phyloP scores from a whole-genome alignment of 2,888 invertebrate genomes.

The Geophilus truncorum region DNA sequence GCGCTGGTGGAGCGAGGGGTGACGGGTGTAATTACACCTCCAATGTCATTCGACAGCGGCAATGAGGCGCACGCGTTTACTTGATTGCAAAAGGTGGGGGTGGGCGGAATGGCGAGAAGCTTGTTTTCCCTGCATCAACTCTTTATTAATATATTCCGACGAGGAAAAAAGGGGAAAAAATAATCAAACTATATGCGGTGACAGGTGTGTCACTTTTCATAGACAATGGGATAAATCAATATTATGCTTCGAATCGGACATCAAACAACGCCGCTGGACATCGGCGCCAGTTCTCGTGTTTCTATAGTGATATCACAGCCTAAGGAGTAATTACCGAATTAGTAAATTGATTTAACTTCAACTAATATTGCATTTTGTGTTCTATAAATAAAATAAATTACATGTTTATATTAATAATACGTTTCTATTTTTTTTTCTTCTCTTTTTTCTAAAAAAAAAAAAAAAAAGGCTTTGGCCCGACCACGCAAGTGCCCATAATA shows the following conservation, averaged over 20 bases:
- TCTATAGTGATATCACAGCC: neutral
- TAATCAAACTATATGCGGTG: too few species aligned
- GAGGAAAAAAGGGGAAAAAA: too few species aligned
- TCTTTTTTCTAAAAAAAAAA: neutral
- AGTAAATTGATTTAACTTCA: neutral
- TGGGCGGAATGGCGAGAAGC: neutral
- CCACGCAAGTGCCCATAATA: slow-evolving; percentile 81
- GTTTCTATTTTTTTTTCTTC: neutral
- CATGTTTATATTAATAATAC: neutral
- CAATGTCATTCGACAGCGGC: slow-evolving; percentile 11
- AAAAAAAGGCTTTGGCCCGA: slow-evolving; percentile 68
- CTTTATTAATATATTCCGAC: too few species aligned
- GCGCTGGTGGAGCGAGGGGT: slow-evolving; percentile 2
- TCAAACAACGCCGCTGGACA: neutral
- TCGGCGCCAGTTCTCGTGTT: neutral
- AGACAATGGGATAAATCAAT: too few species aligned
- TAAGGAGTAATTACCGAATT: neutral
- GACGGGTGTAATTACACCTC: slow-evolving; percentile 14
- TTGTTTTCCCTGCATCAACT: neutral
- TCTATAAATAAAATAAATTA: neutral
- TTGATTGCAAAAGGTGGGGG: slow-evolving; percentile 10
- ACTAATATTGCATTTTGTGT: neutral
- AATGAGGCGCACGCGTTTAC: slow-evolving; percentile 22
- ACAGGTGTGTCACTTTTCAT: too few species aligned
- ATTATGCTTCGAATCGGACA: neutral